These are phyloP conservation scores for Leptopilina myrica DNA, from an alignment of 2,888 invertebrate genomes.

Conservation along the genomic window DNA sequence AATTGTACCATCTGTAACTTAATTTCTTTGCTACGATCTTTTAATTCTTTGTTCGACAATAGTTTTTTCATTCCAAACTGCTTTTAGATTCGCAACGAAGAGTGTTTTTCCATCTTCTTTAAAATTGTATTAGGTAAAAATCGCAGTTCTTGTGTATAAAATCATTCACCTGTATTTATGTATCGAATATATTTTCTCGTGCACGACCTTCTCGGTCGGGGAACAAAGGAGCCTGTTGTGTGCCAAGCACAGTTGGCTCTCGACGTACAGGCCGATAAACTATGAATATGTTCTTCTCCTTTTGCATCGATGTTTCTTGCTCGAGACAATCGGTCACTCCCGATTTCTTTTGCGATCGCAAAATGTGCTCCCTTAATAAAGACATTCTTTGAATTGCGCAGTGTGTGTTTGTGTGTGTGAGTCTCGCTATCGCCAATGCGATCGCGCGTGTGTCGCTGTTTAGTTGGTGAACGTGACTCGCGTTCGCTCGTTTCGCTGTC, in stretches of 20 bases:
- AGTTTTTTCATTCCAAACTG: no score
- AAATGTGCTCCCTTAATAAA: conserved; percentile 46
- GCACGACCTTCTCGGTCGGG: conserved; percentile 16
- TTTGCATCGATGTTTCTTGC: conserved; percentile 19
- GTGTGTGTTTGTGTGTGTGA: not conserved
- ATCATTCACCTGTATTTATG: conserved; percentile 20
- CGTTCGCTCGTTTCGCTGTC: conserved; percentile 40
- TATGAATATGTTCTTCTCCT: conserved; percentile 10
- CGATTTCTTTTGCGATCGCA: conserved; percentile 11
- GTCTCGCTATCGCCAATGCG: conserved; percentile 49
- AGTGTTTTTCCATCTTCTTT: no score
- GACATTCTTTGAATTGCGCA: conserved; percentile 51
- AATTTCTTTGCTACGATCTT: no score
- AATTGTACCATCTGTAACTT: no score
- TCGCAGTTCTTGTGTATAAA: conserved; percentile 3
- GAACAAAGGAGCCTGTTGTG: conserved; percentile 58
- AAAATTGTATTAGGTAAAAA: no score
- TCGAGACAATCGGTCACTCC: conserved; percentile 22
- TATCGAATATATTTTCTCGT: conserved; percentile 18
- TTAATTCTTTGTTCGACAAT: no score
- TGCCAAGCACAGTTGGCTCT: conserved; percentile 6
- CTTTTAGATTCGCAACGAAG: no score
- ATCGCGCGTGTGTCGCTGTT: conserved; percentile 55
- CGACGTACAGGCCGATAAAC: not conserved
- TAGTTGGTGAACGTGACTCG: conserved; percentile 54